Evolutionary conservation across 1,140 invertebrate species (phyloP), one percentile per base, ranked within the genome.

Genomic region (Lasioglossum baleicum): DNA sequence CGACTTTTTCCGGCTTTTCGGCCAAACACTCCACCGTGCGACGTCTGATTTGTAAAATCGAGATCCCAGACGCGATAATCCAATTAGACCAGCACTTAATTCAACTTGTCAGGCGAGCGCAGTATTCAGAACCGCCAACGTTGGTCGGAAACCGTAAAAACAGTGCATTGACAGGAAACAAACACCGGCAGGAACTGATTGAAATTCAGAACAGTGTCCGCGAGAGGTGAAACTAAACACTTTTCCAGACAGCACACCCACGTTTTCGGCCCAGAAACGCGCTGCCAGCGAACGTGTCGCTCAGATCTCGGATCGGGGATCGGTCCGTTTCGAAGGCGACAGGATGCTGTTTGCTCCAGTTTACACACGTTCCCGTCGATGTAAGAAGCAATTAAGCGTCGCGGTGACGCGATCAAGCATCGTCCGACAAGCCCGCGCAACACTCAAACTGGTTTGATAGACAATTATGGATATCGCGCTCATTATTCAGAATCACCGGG

Each of bases 391-490:
- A 75, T 65, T 64, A 56, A 44, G 61, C 48, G 13, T 51, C 61
- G 44, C 20, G 15, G 51, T 53, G 51, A 53, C 51, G 58, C 56
- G 35, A 44, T 15, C 31, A 40, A 13, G 61, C 61, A 15, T 56
- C 53, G 53, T 56, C 61, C 8, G 7, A 61, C 64, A 31, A 61
- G 60, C n/a, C 20, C 22, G 63, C 63, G 35, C n/a, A n/a, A 2
- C 26, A 13, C 22, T 26, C 22, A 26, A 76, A 69, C 66, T 20
- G 7, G 75, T 77, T 71, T 71, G 75, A 77, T 71, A 71, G 75
- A 77, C 75, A 77, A 77, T 77, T 77, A 77, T 71, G 67, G 75
- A 77, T 77, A 77, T 77, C 75, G 56, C 3, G 44, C 58, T 77
- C 58, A 71, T 77, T 77, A 77, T 77, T 77, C 67, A 77, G 75